Evolutionary conservation across 1,140 invertebrate genomes (phyloP), one percentile per base, ranked within the genome.

Genomic region (Philotrypesis tridentata): DNA sequence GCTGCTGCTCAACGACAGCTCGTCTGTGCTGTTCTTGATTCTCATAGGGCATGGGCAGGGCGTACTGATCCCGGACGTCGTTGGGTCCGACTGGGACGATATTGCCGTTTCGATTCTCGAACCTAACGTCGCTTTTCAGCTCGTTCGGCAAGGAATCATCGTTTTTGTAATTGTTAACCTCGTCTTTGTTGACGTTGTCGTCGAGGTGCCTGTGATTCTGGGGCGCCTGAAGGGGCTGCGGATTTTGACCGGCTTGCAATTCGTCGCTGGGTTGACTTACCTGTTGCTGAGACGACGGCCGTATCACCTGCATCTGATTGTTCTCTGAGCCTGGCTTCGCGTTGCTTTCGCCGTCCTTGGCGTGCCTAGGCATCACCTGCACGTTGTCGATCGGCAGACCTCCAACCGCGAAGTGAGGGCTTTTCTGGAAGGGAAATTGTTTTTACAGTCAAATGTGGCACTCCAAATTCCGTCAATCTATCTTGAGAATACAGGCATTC

Each of bases 261-360:
- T 85, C 84, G 82, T 87, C 87, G 79, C 82, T 88, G 17, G 86
- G 85, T 71, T 80, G 83, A 90, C 90, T 92, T 90, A 92, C 90
- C 90, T 91, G 90, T 81, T 88, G 85, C 12, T 88, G 84, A 3
- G 85, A 84, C 11, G 87, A 86, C 14, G 86, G 84, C 29, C 83
- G 74, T 8, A 80, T 83, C 33, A 86, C 70, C 25, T 86, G 87
- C 9, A 80, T 40, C 43, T 60, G 27, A 74, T 71, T 75, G 33
- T 70, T 72, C 23, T 77, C 33, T 23, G 27, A 17, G 4, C 60
- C 76, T 55, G 25, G 12, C 17, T 82, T 85, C 29, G 60, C 33
- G 33, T 73, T 81, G 27, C 43, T 73, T n/a, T 77, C 33, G 55
- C 68, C 60, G 6, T 63, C 17, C 4, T 63, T 82, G 5, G 29